A percentile compares a stretch with the other conserved stretches of the same genome.
Evolutionary conservation across 1,140 invertebrate species (phyloP).

Genomic region (Drosophila parvula): DNA sequence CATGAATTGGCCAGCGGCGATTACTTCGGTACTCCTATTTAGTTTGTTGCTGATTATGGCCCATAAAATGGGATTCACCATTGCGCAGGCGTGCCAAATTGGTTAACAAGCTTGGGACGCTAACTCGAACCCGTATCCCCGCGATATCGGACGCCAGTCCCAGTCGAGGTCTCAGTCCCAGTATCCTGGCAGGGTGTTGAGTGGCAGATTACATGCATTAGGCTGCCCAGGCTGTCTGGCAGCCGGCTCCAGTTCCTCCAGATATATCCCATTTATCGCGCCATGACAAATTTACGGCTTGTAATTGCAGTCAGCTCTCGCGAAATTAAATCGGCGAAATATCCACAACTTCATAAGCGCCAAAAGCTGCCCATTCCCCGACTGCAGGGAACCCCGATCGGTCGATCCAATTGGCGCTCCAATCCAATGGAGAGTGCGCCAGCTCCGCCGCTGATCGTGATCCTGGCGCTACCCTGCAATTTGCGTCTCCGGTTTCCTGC

Average conservation of each 20-base stretch:
- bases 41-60: constrained; percentile 77
- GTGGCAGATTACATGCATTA: constrained; percentile 83
- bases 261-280: constrained; percentile 71
- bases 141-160: constrained; percentile 2
- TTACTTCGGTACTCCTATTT: constrained; percentile 41
- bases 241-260: neutral
- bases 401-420: constrained; percentile 12
- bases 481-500: constrained; percentile 76
- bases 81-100: constrained; percentile 63
- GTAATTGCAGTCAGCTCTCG: constrained; percentile 76
- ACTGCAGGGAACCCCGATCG: neutral
- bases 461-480: constrained; percentile 70
- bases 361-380: constrained; percentile 35
- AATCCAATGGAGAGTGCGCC: constrained; percentile 3
- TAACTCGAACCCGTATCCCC: constrained; percentile 2
- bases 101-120: constrained; percentile 51
- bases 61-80: constrained; percentile 30
- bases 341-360: constrained; percentile 78
- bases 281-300: constrained; percentile 83
- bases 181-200: constrained; percentile 72
- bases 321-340: constrained; percentile 72
- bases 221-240: constrained; percentile 55
- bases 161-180: neutral
- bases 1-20: constrained; percentile 76
- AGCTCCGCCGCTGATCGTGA: constrained; percentile 28